Evolutionary conservation across 1,140 invertebrate species (phyloP), one percentile per base, ranked within the genome.

Genomic region (Drosophila ogumai): DNA sequence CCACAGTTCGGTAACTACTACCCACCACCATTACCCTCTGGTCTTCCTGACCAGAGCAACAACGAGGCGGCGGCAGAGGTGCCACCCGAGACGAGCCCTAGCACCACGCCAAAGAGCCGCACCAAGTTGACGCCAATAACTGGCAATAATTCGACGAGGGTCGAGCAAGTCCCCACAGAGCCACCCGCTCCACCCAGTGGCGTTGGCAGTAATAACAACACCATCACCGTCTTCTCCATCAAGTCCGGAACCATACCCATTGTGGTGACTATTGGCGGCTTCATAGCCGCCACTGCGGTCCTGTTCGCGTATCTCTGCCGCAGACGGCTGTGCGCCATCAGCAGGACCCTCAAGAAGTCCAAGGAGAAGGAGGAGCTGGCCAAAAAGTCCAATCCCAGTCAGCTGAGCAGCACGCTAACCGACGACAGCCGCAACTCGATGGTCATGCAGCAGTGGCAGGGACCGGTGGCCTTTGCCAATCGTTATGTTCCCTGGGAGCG

Each of bases 401-500:
- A 91, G 55, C 71, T 87, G 12, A 92, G 75, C 64, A 91, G 76
- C 54, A 81, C 80, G n/a, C 72, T 91, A 7, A 90, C 78, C 41
- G 88, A 92, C 58, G 88, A 92, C 40, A 91, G 91, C 49, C 85
- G 82, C 40, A 93, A 93, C 60, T 92, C 92, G 55, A 92, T 92
- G 90, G 91, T 92, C 6, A 61, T 96, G 87, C 95, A 95, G 74
- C 94, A 95, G 75, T 97, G 97, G 96, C 94, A 95, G 59, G 95
- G 96, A 17, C 96, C 96, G 7, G 94, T 95, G 75, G 96, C 96
- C 17, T 94, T 95, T 75, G 95, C 94, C 72, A 97, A 97, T 94
- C 94, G 96, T 72, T 97, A 97, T 90, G 96, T 97, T 66, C 94
- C 95, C 36, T 97, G 96, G 96, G 95, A 95, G 40, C 94, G 94